Conservation (phyloP, 2,888 invertebrate genomes). For the Philhelius pedissequus region DNA sequence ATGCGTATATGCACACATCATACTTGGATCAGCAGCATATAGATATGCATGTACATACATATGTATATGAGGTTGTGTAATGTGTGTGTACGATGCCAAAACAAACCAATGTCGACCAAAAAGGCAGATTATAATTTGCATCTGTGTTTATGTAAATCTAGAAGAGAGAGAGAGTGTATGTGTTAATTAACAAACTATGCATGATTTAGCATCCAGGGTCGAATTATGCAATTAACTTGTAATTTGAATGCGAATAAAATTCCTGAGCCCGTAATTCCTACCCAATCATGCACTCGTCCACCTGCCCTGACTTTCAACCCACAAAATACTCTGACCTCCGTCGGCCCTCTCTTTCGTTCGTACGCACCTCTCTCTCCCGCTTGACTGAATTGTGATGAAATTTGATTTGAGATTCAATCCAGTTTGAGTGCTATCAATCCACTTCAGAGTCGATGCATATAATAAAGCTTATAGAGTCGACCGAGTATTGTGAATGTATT, state of each 20-base stretch:
- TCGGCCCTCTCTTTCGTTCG: not conserved
- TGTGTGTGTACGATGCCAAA: not conserved
- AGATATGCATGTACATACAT: not conserved
- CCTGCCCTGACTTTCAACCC: not conserved
- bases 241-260: constrained; percentile 66
- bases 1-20: constrained; percentile 2
- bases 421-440: constrained; percentile 57
- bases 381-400: constrained; percentile 38
- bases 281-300: constrained; percentile 38
- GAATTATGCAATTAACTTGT: constrained; percentile 67
- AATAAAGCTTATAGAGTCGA: not conserved
- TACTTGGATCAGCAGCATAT: too few species aligned
- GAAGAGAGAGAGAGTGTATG: constrained; percentile 3
- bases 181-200: constrained; percentile 68
- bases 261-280: constrained; percentile 60
- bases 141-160: not conserved
- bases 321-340: not conserved
- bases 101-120: not conserved
- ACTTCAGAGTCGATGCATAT: constrained; percentile 13
- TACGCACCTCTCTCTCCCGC: not conserved
- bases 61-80: not conserved
- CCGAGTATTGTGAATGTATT: not conserved
- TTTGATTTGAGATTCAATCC: constrained; percentile 63
- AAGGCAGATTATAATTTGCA: not conserved
- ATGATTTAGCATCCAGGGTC: constrained; percentile 62